Evolutionary conservation across 2,888 invertebrate species (phyloP), one percentile per base, ranked within the genome.

Genomic region (Onchidella celtica): DNA sequence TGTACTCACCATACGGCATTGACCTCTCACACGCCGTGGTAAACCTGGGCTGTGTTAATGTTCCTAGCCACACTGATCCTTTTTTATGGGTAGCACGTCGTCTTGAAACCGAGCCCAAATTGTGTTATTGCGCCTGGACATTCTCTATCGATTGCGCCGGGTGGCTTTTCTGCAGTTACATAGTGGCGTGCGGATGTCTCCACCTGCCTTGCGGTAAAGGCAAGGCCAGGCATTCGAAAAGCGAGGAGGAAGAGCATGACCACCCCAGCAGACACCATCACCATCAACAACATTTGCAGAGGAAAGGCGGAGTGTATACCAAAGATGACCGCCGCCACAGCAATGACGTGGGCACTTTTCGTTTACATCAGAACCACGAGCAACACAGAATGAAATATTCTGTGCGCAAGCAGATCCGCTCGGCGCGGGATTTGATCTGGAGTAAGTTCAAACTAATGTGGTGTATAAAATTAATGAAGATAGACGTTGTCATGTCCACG

Each of bases 141-240:
- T 47, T 17, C 47, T 17, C 47, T 17, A 47, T 9, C 47, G 9
- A n/a, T n/a, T n/a, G n/a, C n/a, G n/a, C n/a, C n/a, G n/a, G n/a
- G n/a, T n/a, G n/a, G n/a, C n/a, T n/a, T n/a, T n/a, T n/a, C n/a
- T n/a, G n/a, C n/a, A n/a, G n/a, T n/a, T n/a, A 36, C 78, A 55
- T 17, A 27, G 78, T 78, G 78, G 78, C 78, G 69, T 78, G 70
- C 36, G 78, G 78, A 38, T 78, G 78, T 14, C 59, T 78, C 21
- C 78, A 69, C 70, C 66, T 78, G 59, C 78, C 78, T 38, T 78
- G 78, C 61, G 69, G 77, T 29, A 55, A 57, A 1, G 69, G 69
- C 61, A 69, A 38, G 61, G 36, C 59, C 1, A 36, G n/a, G 38
- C 34, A 27, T n/a, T 55, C 59, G 32, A 2, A 38, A 27, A 4